Evolutionary conservation across 2,113 vertebrate genomes (phyloP).

Genomic region (Lamprotornis superbus): DNA sequence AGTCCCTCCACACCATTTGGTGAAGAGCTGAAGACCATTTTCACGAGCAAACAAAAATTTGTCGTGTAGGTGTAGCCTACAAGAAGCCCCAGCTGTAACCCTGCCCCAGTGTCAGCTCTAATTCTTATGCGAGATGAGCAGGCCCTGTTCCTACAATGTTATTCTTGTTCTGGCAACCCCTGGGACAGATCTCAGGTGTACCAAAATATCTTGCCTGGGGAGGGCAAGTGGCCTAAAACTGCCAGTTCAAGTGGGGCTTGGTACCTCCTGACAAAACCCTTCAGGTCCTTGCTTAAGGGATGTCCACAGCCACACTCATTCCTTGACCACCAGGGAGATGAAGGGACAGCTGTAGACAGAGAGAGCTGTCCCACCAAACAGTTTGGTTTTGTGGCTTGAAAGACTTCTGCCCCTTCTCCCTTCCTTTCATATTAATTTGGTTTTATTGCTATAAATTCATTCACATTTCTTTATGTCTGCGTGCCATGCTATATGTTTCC

Average conservation of each 20-base stretch:
- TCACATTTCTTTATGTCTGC: not conserved
- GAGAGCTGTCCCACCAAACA: not conserved
- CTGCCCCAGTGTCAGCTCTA: not conserved
- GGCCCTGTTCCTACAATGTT: not conserved
- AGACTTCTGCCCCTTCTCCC: not conserved
- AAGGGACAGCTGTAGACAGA: not conserved
- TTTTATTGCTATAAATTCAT: not conserved
- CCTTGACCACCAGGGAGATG: not conserved
- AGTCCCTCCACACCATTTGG: rapidly evolving
- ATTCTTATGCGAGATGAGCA: not conserved
- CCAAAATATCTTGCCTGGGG: not conserved
- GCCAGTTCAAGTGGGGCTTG: not conserved
- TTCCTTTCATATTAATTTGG: not conserved
- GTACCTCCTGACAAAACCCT: not conserved
- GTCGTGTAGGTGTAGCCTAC: not conserved
- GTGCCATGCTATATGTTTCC: not conserved
- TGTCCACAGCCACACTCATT: rapidly evolving
- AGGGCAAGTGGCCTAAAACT: not conserved
- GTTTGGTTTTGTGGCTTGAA: not conserved
- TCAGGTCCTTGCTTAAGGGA: not conserved
- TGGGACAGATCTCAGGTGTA: constrained; percentile 2
- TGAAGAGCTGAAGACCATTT: not conserved
- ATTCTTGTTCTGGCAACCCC: not conserved
- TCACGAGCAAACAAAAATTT: not conserved
- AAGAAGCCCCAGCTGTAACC: not conserved